Evolutionary conservation across 2,797 vertebrate genomes (phyloP).

Genomic region (Paedocypris micromegethes): DNA sequence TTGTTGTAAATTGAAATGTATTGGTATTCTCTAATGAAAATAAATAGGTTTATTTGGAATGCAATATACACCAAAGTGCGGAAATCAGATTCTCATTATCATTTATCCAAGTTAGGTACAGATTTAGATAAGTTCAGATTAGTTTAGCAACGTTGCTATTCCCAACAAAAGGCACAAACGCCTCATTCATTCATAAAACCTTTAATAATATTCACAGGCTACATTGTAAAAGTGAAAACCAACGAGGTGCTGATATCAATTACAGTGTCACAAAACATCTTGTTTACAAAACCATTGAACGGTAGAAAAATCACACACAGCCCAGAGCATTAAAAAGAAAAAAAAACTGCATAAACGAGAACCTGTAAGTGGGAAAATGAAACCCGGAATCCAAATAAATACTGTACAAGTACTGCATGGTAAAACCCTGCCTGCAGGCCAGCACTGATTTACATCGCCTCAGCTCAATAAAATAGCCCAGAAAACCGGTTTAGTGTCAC

Average conservation of each 20-base stretch:
- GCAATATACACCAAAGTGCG: too few species aligned
- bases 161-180: neutral
- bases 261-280: constrained; percentile 38
- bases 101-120: too few species aligned
- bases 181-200: constrained; percentile 37
- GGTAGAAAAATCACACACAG: constrained; percentile 6
- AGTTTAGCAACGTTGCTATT: neutral
- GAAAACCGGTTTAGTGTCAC: constrained; percentile 32
- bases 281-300: constrained; percentile 24
- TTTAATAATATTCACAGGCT: constrained; percentile 48
- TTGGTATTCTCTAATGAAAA: too few species aligned
- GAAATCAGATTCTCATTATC: too few species aligned
- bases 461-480: constrained; percentile 1
- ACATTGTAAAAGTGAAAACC: constrained; percentile 39
- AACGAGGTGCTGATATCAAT: constrained; percentile 16
- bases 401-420: constrained; percentile 43
- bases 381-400: constrained; percentile 42
- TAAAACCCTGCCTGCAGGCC: constrained; percentile 35
- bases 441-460: neutral
- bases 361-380: constrained; percentile 28
- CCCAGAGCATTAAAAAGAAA: constrained; percentile 18
- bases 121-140: neutral
- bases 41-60: too few species aligned
- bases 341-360: constrained; percentile 15
- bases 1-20: too few species aligned